These are phyloP conservation scores for Timandra comae DNA, from an alignment of 2,888 invertebrate species.

Conservation along the genomic window DNA sequence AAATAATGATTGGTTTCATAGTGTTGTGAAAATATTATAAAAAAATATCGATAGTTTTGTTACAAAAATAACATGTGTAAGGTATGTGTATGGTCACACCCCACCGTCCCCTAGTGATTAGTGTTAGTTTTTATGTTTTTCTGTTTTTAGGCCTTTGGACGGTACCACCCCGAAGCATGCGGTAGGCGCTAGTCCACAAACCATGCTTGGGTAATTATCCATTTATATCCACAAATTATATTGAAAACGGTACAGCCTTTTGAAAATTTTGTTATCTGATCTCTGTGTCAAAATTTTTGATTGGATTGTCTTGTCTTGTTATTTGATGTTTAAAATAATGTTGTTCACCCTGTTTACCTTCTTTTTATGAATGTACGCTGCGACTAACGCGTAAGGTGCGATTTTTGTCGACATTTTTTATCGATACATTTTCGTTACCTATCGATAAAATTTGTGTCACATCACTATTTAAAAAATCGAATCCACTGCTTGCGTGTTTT, in stretches of 20 bases:
- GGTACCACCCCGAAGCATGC: constrained; percentile 75
- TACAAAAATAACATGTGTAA: constrained; percentile 31
- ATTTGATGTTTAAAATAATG: neutral
- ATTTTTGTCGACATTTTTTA: constrained; percentile 7
- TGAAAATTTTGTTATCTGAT: neutral
- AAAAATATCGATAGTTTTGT: too few relatives aligned
- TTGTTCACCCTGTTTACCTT: constrained; percentile 1
- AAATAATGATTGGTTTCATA: neutral
- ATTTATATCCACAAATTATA: constrained; percentile 20
- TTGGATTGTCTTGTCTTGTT: neutral
- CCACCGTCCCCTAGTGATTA: constrained; percentile 45
- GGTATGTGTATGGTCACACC: constrained; percentile 22
- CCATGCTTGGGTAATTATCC: constrained; percentile 80
- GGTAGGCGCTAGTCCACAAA: constrained; percentile 76
- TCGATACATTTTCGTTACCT: neutral
- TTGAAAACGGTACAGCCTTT: neutral
- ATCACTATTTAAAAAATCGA: constrained; percentile 1
- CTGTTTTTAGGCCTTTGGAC: constrained; percentile 81
- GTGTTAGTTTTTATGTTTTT: constrained; percentile 69
- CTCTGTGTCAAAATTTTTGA: constrained; percentile 1
- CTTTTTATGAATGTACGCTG: constrained; percentile 3
- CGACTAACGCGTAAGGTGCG: constrained; percentile 10
- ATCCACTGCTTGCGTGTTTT: constrained; percentile 2
- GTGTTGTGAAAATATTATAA: too few relatives aligned
- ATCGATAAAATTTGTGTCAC: neutral